These are phyloP conservation scores for Strigamia transsilvanica DNA, from an alignment of 2,888 invertebrate genomes.

Conservation along the genomic window DNA sequence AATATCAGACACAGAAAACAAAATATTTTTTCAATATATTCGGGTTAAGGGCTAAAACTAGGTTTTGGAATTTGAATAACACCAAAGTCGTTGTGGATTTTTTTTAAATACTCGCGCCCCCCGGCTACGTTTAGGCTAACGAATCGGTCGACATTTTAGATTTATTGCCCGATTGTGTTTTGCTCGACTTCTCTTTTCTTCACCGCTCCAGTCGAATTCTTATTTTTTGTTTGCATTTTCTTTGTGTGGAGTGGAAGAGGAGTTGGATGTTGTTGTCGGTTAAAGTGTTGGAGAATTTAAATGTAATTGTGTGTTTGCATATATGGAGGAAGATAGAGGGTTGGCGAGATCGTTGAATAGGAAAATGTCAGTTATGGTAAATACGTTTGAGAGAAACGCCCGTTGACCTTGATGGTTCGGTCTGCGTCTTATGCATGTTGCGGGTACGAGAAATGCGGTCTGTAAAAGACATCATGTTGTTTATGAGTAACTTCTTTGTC, in stretches of 20 bases:
- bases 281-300: not conserved
- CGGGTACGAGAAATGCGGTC: not conserved
- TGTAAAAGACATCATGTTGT: slow-evolving; percentile 4
- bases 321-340: too few species aligned
- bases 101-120: not conserved
- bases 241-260: not conserved
- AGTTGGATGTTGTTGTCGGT: not conserved
- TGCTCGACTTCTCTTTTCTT: not conserved
- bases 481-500: slow-evolving; percentile 1
- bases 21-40: too few species aligned
- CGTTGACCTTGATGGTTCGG: not conserved
- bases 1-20: too few species aligned
- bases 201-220: not conserved
- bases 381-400: slow-evolving; percentile 22
- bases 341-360: not conserved
- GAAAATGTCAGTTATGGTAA: slow-evolving; percentile 31
- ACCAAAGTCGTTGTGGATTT: too few species aligned
- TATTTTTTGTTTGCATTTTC: not conserved
- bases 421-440: not conserved
- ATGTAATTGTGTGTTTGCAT: not conserved
- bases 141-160: slow-evolving; percentile 8
- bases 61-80: too few species aligned
- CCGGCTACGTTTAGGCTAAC: not conserved
- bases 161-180: slow-evolving; percentile 29
- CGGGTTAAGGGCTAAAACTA: too few species aligned